Evolutionary conservation across 2,797 vertebrate genomes (phyloP).

Genomic region (Pseudochirops corinnae): DNA sequence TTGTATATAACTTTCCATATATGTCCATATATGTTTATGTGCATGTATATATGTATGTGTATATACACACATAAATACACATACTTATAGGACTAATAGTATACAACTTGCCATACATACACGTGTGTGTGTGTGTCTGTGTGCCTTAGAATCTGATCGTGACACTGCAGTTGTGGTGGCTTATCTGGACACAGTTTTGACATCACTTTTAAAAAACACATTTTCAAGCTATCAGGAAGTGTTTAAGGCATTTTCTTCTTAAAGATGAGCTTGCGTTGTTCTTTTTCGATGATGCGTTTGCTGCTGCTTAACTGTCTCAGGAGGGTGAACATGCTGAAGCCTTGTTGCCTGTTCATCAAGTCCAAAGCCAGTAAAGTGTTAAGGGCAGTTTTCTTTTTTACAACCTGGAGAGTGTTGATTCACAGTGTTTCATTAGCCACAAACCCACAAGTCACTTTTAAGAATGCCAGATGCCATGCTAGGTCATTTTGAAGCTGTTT

Average conservation of each 20-base stretch:
- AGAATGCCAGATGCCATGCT: slow-evolving; percentile 80
- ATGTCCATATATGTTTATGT: no score
- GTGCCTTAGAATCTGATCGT: slow-evolving; percentile 37
- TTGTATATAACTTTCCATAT: no score
- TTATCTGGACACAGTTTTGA: slow-evolving; percentile 17
- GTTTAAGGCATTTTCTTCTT: not conserved
- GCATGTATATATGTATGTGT: no score
- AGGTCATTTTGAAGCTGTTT: slow-evolving; percentile 85
- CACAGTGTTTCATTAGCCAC: slow-evolving; percentile 83
- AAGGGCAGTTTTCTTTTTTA: slow-evolving; percentile 76
- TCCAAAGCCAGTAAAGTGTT: slow-evolving; percentile 79
- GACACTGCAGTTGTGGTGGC: not conserved
- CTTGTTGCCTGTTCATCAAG: slow-evolving; percentile 74
- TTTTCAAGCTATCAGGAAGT: not conserved
- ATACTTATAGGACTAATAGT: no score
- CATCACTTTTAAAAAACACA: slow-evolving; percentile 46
- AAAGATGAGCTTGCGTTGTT: slow-evolving; percentile 16
- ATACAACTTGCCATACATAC: no score
- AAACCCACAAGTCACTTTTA: slow-evolving; percentile 82
- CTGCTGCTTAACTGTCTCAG: slow-evolving; percentile 70
- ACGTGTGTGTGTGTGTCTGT: not conserved
- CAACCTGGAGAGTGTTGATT: slow-evolving; percentile 82
- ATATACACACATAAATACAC: no score
- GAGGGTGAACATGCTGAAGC: slow-evolving; percentile 57
- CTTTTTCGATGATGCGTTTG: slow-evolving; percentile 60